These are phyloP conservation scores for Microcebus murinus DNA, from an alignment of 2,113 vertebrate genomes.

Conservation along the genomic window DNA sequence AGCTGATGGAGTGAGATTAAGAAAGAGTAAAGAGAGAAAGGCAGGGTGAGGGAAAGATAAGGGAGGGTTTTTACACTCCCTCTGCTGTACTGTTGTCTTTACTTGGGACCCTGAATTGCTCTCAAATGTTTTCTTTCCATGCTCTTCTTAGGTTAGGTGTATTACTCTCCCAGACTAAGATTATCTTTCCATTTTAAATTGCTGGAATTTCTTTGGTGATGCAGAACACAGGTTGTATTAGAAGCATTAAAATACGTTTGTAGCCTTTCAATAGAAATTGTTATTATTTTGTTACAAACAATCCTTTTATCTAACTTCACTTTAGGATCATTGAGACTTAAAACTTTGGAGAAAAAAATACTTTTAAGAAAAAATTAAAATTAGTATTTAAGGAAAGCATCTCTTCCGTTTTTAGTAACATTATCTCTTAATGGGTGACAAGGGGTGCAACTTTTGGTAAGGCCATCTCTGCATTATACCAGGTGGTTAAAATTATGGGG, in stretches of 20 bases:
- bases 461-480: neutral
- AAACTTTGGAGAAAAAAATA: neutral
- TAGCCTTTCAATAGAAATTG: neutral
- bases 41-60: neutral
- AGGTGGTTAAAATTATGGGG: neutral
- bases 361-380: neutral
- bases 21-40: neutral
- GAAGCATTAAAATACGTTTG: neutral
- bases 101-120: neutral
- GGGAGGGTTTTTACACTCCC: neutral
- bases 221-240: neutral
- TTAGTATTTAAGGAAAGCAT: neutral
- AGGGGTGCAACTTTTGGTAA: neutral
- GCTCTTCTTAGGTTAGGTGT: neutral
- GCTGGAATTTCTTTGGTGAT: slow-evolving; percentile 4
- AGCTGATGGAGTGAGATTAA: neutral
- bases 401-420: neutral
- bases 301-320: neutral
- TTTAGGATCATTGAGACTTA: slow-evolving; percentile 5
- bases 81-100: neutral
- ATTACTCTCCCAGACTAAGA: neutral
- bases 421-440: neutral
- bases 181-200: slow-evolving; percentile 16
- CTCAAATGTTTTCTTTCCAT: neutral
- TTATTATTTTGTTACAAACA: neutral